Evolutionary conservation across 2,797 vertebrate species (phyloP), one percentile per base, ranked within the genome.

Genomic region (Gambusia yucatana): DNA sequence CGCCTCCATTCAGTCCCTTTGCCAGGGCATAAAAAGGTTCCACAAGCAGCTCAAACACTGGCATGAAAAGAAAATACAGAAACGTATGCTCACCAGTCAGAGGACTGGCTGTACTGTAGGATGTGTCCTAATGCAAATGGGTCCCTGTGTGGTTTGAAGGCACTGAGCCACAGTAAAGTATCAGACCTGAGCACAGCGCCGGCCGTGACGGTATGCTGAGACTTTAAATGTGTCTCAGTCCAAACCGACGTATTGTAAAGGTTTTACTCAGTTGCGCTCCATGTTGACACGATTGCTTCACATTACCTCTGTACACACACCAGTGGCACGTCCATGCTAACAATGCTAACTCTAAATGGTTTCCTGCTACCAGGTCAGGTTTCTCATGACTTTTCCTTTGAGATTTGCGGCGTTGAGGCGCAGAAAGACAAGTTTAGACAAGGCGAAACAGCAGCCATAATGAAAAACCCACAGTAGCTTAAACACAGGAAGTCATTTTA

Each of bases 231-330:
- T 73, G 33, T 39, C 48, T 52, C 8, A 73, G 48, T 25, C 20
- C 20, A 52, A 33, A 4, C 71, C 20, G 9, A 73, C 17, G 10
- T 8, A 9, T 50, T 73, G 30, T 22, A 36, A 11, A 73, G 17
- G 36, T 36, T 52, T 48, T 33, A 44, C 50, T 1, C 25, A 6
- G 48, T 70, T 75, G 4, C 0, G 20, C 48, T 48, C n/a, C 4
- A 2, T 76, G 43, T 59, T 80, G 73, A 39, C 33, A 72, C n/a
- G 67, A 28, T 48, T 33, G 44, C 73, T 47, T 69, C 47, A 55
- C 72, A 57, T 36, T n/a, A 71, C 47, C 28, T 75, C 50, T 80
- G 67, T 43, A 50, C 22, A 76, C 57, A 47, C 0, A 67, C 67
- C 47, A 44, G 72, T 48, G 48, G 36, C 61, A 74, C 20, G 73